Base-by-base conservation (phyloP, 2,888 invertebrate species). In the Sclerodermus sp. region DNA sequence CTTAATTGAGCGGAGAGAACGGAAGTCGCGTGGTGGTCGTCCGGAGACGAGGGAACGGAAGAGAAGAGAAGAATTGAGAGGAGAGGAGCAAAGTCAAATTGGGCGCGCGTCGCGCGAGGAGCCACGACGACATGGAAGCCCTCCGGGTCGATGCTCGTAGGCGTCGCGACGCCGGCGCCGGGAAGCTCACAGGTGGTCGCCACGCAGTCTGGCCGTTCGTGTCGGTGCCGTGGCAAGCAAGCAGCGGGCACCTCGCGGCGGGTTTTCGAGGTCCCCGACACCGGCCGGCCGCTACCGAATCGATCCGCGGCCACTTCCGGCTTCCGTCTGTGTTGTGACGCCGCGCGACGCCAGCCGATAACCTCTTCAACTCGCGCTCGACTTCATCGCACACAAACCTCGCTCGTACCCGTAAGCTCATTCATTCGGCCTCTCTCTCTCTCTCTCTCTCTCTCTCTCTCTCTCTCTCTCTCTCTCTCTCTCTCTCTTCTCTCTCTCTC, bases 151-250 rank as follows among this genome's bases (percentile, higher is more conserved):
- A 64, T 62, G 64, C 29, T 40, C 45, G 47, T 56, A 62, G 57
- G 59, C 66, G 66, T 62, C 64, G 62, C 70, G 71, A 72, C 71
- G 71, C 73, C 67, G 70, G 70, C 73, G 73, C 67, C 64, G 60
- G 52, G 60, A 65, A 57, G 71, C 58, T 73, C 67, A 73, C 74
- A 73, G 73, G 73, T 73, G 71, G 73, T 74, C 74, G 73, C 70
- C 73, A 71, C 71, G 74, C 74, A 74, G 73, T 71, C 73, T 73
- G 63, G 62, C 63, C 47, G 57, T 61, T 67, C 66, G 65, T 62
- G 62, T 60, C 61, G 64, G 51, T 54, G 54, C 57, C 60, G 57
- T 48, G 58, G 15, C 18, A 42, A 42, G 58, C 59, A 61, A 8
- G 23, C 23, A 23, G 23, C 57, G 53, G 52, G 64, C 62, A 54